These are phyloP conservation scores for Danio kyathit DNA, from an alignment of 2,797 vertebrate genomes.

Conservation along the genomic window DNA sequence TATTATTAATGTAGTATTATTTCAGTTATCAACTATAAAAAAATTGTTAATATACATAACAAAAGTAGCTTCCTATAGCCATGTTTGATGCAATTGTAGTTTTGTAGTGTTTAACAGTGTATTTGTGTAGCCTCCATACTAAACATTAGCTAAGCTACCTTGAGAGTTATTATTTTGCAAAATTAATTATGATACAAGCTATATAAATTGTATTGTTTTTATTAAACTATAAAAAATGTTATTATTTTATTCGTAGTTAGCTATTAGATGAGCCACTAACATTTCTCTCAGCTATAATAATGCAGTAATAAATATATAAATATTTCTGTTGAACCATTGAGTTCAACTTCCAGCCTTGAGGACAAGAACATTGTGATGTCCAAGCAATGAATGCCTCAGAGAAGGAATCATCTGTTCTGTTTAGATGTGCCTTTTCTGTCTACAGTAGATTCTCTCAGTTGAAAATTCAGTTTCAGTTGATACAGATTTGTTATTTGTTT, in stretches of 20 bases:
- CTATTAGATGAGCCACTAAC: neutral
- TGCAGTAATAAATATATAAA: neutral
- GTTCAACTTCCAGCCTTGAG: neutral
- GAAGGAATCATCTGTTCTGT: neutral
- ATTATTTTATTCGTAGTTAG: neutral
- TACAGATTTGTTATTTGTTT: conserved; percentile 4
- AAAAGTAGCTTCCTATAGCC: no score
- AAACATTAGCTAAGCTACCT: no score
- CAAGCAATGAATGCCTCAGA: neutral
- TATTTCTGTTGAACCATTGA: neutral
- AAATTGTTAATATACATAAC: no score
- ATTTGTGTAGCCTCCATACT: no score
- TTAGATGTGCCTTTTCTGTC: neutral
- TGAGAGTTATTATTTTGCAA: neutral
- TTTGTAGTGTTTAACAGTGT: no score
- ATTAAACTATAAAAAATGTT: no score
- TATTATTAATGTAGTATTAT: no score
- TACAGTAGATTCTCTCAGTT: neutral
- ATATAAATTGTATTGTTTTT: neutral
- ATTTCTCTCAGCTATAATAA: neutral
- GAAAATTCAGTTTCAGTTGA: conserved; percentile 9
- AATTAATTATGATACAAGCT: neutral
- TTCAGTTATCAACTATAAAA: no score
- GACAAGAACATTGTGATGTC: conserved; percentile 10
- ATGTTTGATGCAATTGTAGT: no score